Base-by-base conservation (phyloP, 2,888 invertebrate genomes). In the Acanthosepion esculentum region DNA sequence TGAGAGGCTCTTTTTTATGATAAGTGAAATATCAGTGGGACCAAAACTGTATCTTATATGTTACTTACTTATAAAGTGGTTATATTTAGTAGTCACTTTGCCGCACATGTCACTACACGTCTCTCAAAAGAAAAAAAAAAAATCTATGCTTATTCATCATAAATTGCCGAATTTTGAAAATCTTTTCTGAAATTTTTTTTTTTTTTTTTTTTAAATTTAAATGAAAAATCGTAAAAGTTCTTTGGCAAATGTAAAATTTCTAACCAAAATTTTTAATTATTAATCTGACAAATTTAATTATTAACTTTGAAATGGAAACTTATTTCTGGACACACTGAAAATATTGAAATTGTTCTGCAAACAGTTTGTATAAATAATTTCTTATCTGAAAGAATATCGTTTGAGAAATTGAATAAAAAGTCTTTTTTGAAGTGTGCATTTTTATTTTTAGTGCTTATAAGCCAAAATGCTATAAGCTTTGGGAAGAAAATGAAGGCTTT, bases 51-150 rank as follows among this genome's bases (percentile, higher is more conserved):
- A n/a, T 78, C n/a, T 78, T 78, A 78, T 12, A 78, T 78, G 78
- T 78, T 78, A 78, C 78, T 78, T 78, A 78, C 15, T 15, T 15
- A n/a, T 78, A 78, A n/a, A 78, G 78, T 78, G n/a, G 78, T 78
- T 78, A 29, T 78, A 78, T 78, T 78, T 78, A 78, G 78, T n/a
- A 78, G n/a, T n/a, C 33, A 78, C 78, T 78, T 78, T 78, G 78
- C 78, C 8, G 78, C 78, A 78, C 78, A 78, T 78, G 78, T 78
- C 78, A n/a, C n/a, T n/a, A 78, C n/a, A n/a, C 78, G n/a, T 59
- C 59, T 59, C 59, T 59, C 59, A 59, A 59, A 55, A 55, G 15
- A 53, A 53, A 53, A 53, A 53, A 64, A 64, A 33, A 78, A 78
- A n/a, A 12, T n/a, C n/a, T n/a, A 8, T 33, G 78, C 78, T 78